These are phyloP conservation scores for Megamerina dolium DNA, from an alignment of 2,888 invertebrate species.

Conservation along the genomic window DNA sequence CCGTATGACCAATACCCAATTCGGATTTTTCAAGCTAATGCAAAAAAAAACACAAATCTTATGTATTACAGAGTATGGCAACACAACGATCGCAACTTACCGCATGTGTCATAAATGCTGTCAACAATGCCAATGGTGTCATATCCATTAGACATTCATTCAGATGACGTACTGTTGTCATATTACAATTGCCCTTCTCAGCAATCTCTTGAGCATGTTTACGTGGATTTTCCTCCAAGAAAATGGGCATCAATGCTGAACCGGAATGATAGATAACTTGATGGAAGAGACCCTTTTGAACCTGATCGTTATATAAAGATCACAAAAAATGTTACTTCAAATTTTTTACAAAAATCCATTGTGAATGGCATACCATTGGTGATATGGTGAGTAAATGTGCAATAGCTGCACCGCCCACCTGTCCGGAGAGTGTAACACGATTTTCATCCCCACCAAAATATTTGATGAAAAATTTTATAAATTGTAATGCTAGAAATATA, in stretches of 20 bases:
- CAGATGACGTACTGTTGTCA: conserved; percentile 35
- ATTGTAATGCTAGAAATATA: conserved; percentile 51
- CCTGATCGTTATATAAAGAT: conserved; percentile 15
- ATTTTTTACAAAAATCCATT: neutral
- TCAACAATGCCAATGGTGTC: conserved; percentile 32
- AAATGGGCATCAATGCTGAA: conserved; percentile 51
- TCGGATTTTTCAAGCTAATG: conserved; percentile 35
- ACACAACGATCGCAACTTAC: conserved; percentile 22
- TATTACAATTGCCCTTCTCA: conserved; percentile 35
- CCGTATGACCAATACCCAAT: conserved; percentile 39
- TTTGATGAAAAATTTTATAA: conserved; percentile 49
- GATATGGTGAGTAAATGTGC: conserved; percentile 50
- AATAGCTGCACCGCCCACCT: conserved; percentile 53
- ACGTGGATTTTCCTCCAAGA: conserved; percentile 50
- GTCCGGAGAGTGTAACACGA: conserved; percentile 52
- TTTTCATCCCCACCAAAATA: conserved; percentile 52
- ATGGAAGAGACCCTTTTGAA: conserved; percentile 49
- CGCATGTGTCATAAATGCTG: conserved; percentile 40
- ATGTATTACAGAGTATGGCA: neutral
- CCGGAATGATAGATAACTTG: conserved; percentile 54
- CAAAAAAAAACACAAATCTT: neutral
- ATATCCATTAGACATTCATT: conserved; percentile 41
- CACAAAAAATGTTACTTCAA: neutral
- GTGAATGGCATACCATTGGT: conserved; percentile 43
- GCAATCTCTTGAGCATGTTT: conserved; percentile 46